A percentile compares a stretch with the other conserved stretches of the same genome.
These are phyloP conservation scores for Lethenteron camtschaticum DNA, from an alignment of 2,113 vertebrate genomes.

Conservation along the genomic window DNA sequence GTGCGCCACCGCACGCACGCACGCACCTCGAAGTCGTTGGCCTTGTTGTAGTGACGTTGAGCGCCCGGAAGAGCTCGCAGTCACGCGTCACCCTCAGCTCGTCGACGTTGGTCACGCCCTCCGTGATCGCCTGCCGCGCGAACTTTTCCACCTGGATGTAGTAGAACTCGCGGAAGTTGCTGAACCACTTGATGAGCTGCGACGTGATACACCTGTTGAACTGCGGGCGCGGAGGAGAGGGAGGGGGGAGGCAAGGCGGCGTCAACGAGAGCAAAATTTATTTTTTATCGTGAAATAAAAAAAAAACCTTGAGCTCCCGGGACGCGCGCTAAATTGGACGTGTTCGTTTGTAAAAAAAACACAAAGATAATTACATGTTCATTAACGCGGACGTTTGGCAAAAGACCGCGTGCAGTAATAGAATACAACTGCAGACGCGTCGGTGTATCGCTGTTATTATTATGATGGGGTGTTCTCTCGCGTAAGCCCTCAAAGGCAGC, in stretches of 20 bases:
- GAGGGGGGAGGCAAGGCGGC: neutral
- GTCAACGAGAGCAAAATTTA: neutral
- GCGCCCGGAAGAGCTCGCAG: constrained; percentile 34
- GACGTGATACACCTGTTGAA: constrained; percentile 44
- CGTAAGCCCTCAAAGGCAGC: no score
- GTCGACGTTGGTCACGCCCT: constrained; percentile 19
- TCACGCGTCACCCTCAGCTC: constrained; percentile 26
- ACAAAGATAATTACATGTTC: no score
- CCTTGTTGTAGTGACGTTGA: constrained; percentile 49
- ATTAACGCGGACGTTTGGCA: no score
- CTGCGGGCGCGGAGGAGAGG: constrained; percentile 13
- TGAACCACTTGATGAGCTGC: constrained; percentile 52
- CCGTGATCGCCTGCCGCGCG: constrained; percentile 34
- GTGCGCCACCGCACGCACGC: neutral
- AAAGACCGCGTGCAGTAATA: no score
- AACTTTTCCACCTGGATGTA: constrained; percentile 51
- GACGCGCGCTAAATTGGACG: no score
- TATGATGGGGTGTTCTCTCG: no score
- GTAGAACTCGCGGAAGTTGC: constrained; percentile 50
- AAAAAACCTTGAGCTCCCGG: no score
- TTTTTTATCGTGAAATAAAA: no score
- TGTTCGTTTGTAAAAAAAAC: no score
- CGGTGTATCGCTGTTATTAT: no score
- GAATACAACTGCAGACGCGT: no score
- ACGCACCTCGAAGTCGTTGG: constrained; percentile 35